Base-by-base conservation (phyloP, 37 sponge, comb jelly and placozoan genomes). In the Spongilla lacustris region DNA sequence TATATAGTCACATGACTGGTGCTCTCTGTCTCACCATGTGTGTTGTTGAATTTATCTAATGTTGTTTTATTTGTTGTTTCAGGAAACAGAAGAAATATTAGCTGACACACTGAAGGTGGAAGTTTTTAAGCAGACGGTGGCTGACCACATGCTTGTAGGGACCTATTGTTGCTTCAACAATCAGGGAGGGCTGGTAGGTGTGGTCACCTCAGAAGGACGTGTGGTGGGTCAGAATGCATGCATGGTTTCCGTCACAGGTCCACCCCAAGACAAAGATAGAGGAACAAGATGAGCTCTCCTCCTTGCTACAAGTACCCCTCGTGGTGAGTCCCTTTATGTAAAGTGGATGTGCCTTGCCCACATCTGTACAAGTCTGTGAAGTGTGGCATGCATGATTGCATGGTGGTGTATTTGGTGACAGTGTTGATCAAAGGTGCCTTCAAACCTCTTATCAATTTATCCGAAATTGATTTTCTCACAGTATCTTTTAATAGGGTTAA, bases 41-140 rank as follows among this genome's bases (percentile, higher is more conserved):
- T n/a, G n/a, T n/a, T n/a, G n/a, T n/a, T n/a, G n/a, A n/a, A n/a
- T n/a, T n/a, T n/a, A n/a, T n/a, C n/a, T n/a, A n/a, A n/a, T n/a
- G n/a, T n/a, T n/a, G n/a, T n/a, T n/a, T n/a, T n/a, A n/a, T n/a
- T n/a, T n/a, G n/a, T n/a, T n/a, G n/a, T n/a, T n/a, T n/a, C 66
- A 97, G 94, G 99, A 99, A 50, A 99, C 98, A 23, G 99, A 99
- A 79, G 99, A 99, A 85, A 94, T 99, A 13, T 75, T 99, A 30
- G 81, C 93, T 48, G 99, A 99, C 86, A 89, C 89, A 14, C 88
- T 99, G 26, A 89, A 88, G 35, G 95, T 99, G 5, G 99, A 99
- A 58, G 99, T 99, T 74, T 99, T 99, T 80, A 86, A 96, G 34
- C 99, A 99, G 81, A 99, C 99, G 33, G 74, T 99, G 26, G 99